phyloP scores from a whole-genome alignment of 2,888 invertebrate species.

The Polydrusus tereticollis region DNA sequence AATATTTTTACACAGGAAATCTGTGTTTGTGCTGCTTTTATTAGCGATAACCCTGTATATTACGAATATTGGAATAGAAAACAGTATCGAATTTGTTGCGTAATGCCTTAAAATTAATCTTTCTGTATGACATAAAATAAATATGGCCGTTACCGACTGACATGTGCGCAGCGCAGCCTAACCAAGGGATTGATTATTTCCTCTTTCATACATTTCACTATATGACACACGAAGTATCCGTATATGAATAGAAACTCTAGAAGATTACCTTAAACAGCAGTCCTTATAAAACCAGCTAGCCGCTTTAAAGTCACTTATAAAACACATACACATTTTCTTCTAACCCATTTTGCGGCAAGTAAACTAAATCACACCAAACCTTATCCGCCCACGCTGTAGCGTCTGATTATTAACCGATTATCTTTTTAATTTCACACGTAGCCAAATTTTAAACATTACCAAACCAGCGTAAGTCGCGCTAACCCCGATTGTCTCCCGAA shows the following conservation, averaged over 20 bases:
- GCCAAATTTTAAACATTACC: constrained; percentile 43
- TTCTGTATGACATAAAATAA: constrained; percentile 6
- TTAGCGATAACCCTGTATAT: no score
- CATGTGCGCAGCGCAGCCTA: constrained; percentile 12
- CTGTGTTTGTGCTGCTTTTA: no score
- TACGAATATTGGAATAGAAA: no score
- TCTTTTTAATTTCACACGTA: constrained; percentile 12
- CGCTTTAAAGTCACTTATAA: constrained; percentile 1
- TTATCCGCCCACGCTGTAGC: background rate
- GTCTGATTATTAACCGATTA: background rate
- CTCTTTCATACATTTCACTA: background rate
- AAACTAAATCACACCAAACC: background rate
- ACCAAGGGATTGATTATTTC: background rate
- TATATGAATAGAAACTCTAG: background rate
- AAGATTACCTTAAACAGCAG: background rate
- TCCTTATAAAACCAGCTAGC: background rate
- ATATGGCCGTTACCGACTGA: constrained; percentile 1
- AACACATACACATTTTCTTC: constrained; percentile 3
- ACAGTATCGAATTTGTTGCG: background rate
- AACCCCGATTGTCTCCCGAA: constrained; percentile 53
- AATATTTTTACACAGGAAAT: no score
- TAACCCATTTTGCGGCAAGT: background rate
- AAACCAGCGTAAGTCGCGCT: constrained; percentile 48
- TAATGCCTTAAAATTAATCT: background rate
- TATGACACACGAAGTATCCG: no score